Evolutionary conservation across 2,888 invertebrate genomes (phyloP).

Genomic region (Dryococelus australis): DNA sequence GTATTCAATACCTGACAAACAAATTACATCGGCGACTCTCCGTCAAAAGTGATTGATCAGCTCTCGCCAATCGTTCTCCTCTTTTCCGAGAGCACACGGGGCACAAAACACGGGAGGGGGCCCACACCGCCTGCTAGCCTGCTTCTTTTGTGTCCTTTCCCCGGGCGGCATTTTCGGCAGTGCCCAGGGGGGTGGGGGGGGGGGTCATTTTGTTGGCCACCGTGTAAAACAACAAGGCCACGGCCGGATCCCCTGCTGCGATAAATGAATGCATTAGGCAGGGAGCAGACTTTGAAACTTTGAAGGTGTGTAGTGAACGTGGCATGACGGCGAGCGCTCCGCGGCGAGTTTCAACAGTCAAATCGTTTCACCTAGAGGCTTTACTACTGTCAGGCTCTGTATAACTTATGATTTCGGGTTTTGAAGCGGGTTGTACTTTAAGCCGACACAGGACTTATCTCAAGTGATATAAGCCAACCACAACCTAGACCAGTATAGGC

Average conservation of each 20-base stretch:
- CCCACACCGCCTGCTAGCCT: neutral
- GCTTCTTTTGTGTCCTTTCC: neutral
- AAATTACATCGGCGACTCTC: slow-evolving; percentile 26
- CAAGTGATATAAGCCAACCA: too few species aligned
- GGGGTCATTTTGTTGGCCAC: neutral
- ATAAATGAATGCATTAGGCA: neutral
- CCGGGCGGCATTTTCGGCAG: neutral
- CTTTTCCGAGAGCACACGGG: neutral
- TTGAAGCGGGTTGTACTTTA: too few species aligned
- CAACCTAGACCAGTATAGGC: too few species aligned
- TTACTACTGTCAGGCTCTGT: too few species aligned
- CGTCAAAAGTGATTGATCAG: slow-evolving; percentile 28
- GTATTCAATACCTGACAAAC: slow-evolving; percentile 30
- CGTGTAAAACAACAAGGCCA: neutral
- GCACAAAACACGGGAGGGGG: neutral
- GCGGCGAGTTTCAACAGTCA: too few species aligned
- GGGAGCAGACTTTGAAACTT: neutral
- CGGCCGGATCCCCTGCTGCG: neutral
- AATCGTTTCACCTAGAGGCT: too few species aligned
- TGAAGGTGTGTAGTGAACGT: too few species aligned
- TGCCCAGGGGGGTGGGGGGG: neutral
- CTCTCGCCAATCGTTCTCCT: neutral
- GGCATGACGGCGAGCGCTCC: too few species aligned
- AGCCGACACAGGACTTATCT: too few species aligned
- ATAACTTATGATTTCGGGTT: too few species aligned